These are phyloP conservation scores for Pollicipes pollicipes DNA, from an alignment of 1,140 invertebrate species.

Conservation along the genomic window DNA sequence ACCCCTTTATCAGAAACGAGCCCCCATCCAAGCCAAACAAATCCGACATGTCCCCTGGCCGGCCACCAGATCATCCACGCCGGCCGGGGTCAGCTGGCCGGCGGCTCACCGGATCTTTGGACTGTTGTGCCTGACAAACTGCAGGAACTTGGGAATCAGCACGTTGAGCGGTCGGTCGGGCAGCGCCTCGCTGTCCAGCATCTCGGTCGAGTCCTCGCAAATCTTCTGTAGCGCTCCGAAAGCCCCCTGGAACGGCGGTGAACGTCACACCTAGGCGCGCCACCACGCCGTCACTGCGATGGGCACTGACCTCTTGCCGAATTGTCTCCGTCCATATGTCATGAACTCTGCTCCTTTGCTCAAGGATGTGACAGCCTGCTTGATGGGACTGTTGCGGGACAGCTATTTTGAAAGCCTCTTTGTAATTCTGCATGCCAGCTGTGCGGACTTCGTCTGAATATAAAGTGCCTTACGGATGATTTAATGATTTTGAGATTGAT, in stretches of 20 bases:
- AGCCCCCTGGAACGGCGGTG: slow-evolving; percentile 57
- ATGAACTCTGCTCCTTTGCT: not conserved
- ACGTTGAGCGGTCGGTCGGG: slow-evolving; percentile 72
- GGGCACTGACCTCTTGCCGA: slow-evolving; percentile 15
- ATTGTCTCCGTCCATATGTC: slow-evolving; percentile 7
- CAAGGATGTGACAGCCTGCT: slow-evolving; percentile 8
- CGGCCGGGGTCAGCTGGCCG: too few species aligned
- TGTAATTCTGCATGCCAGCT: too few species aligned
- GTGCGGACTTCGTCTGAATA: too few species aligned
- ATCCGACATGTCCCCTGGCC: too few species aligned
- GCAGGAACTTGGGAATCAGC: slow-evolving; percentile 92
- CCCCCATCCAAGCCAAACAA: too few species aligned
- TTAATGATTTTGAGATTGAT: too few species aligned
- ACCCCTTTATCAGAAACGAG: too few species aligned
- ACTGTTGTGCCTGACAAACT: slow-evolving; percentile 88
- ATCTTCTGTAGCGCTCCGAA: slow-evolving; percentile 98
- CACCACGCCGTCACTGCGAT: too few species aligned
- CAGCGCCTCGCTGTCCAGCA: slow-evolving; percentile 74
- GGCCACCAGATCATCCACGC: too few species aligned
- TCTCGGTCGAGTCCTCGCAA: slow-evolving; percentile 92
- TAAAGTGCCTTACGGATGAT: too few species aligned
- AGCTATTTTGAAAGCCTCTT: not conserved
- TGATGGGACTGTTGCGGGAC: slow-evolving; percentile 5
- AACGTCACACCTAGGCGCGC: too few species aligned
- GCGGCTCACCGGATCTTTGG: slow-evolving; percentile 58